A percentile compares a stretch with the other conserved stretches of the same genome.
These are phyloP conservation scores for Leptopterna dolabrata DNA, from an alignment of 2,888 invertebrate species.

Conservation along the genomic window DNA sequence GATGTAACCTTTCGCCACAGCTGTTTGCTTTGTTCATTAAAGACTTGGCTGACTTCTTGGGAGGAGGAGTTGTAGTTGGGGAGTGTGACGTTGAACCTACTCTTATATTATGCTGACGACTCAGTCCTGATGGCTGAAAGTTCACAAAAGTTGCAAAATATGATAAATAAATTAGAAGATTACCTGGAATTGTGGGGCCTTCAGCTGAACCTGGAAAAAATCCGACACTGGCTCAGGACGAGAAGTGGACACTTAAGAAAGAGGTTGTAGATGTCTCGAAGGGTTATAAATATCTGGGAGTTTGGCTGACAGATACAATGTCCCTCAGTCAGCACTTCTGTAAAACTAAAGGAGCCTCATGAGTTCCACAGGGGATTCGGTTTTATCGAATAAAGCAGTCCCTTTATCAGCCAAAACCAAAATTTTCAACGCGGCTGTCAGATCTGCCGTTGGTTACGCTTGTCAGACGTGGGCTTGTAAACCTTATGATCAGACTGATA, in stretches of 20 bases:
- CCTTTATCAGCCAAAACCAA: background rate
- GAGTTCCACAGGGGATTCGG: background rate
- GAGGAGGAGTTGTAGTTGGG: slow-evolving; percentile 48
- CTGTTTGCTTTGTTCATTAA: slow-evolving; percentile 19
- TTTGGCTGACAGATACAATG: background rate
- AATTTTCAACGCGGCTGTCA: slow-evolving; percentile 14
- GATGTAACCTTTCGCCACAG: background rate
- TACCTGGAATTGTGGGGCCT: slow-evolving; percentile 59
- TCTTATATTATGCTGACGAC: slow-evolving; percentile 60
- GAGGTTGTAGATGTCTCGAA: background rate
- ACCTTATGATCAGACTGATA: slow-evolving; percentile 20
- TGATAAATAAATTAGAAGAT: slow-evolving; percentile 55
- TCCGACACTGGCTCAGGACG: background rate
- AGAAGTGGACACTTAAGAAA: slow-evolving; percentile 13
- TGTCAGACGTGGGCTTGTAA: slow-evolving; percentile 35
- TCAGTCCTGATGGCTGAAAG: slow-evolving; percentile 55
- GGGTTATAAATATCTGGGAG: slow-evolving; percentile 37
- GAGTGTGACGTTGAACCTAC: slow-evolving; percentile 39
- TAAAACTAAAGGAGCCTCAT: background rate
- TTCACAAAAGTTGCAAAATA: slow-evolving; percentile 52
- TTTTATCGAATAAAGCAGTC: background rate
- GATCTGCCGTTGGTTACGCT: slow-evolving; percentile 4
- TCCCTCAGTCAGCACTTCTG: background rate
- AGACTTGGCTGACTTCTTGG: background rate
- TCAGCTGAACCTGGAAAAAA: slow-evolving; percentile 59